These are phyloP conservation scores for Mythimna albipuncta DNA, from an alignment of 2,888 invertebrate genomes.

Conservation along the genomic window DNA sequence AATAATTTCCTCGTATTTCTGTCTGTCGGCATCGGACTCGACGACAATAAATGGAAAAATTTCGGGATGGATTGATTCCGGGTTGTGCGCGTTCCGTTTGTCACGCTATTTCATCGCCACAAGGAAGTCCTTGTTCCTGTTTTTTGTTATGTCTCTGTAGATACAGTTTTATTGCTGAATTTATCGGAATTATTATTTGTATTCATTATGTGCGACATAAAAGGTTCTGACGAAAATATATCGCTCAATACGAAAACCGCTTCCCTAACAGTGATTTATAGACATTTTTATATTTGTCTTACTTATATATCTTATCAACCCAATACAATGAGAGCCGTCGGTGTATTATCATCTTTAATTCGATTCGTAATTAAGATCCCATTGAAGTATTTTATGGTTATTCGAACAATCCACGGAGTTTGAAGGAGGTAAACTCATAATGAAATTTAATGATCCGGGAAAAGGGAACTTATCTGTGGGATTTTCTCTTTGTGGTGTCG, in stretches of 20 bases:
- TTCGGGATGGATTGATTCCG: conserved; percentile 76
- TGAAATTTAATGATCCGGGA: conserved; percentile 78
- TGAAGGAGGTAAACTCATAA: conserved; percentile 76
- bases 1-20: conserved; percentile 75
- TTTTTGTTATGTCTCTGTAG: conserved; percentile 64
- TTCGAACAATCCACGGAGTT: conserved; percentile 76
- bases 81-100: conserved; percentile 70
- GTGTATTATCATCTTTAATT: conserved; percentile 50
- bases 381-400: conserved; percentile 79
- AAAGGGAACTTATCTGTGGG: conserved; percentile 64
- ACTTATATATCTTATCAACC: conserved; percentile 11
- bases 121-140: conserved; percentile 66
- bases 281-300: conserved; percentile 13
- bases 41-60: conserved; percentile 75
- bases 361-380: conserved; percentile 78
- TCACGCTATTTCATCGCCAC: conserved; percentile 70
- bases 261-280: conserved; percentile 22
- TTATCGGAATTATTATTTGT: conserved; percentile 65
- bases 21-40: conserved; percentile 61
- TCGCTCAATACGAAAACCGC: neutral
- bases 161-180: conserved; percentile 64
- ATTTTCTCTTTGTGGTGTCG: conserved; percentile 53
- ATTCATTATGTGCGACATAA: conserved; percentile 49
- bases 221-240: conserved; percentile 39
- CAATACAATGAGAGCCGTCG: conserved; percentile 3